phyloP scores from a whole-genome alignment of 2,113 vertebrate species.

The Climacteris rufus region DNA sequence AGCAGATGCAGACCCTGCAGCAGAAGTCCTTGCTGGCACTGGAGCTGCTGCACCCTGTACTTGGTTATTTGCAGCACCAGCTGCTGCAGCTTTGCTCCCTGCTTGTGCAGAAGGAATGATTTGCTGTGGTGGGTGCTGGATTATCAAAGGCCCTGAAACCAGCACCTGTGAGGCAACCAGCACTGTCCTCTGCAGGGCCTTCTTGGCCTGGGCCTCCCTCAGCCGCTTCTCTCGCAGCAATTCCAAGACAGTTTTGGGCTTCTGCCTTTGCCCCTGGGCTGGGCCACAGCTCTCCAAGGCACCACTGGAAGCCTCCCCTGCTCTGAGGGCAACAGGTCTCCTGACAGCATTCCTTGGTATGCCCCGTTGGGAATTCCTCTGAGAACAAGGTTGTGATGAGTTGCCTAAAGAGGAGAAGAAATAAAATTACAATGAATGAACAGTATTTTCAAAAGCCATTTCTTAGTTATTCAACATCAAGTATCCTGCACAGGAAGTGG shows the following conservation, averaged over 20 bases:
- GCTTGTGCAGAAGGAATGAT: background rate
- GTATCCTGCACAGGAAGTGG: background rate
- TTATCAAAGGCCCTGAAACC: slow-evolving; percentile 43
- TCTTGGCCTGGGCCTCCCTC: slow-evolving; percentile 10
- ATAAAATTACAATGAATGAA: background rate
- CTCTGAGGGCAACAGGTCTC: background rate
- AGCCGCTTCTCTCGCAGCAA: slow-evolving; percentile 70
- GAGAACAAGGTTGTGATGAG: background rate
- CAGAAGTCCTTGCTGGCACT: background rate
- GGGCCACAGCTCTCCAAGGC: fast-evolving
- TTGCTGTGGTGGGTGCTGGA: slow-evolving; percentile 22
- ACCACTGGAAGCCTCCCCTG: background rate
- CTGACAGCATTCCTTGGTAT: background rate
- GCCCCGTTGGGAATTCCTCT: background rate
- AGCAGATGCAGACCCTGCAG: background rate
- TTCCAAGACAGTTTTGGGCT: slow-evolving; percentile 71
- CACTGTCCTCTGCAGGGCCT: background rate
- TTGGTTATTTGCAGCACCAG: background rate
- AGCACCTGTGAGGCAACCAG: slow-evolving; percentile 37
- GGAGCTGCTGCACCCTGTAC: background rate
- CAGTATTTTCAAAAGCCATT: background rate
- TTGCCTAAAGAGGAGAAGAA: background rate
- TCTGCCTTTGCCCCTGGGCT: background rate
- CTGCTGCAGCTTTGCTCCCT: background rate
- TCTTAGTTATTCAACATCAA: background rate